These are phyloP conservation scores for Sebastes kiyomatsui DNA, from an alignment of 2,797 vertebrate species.

Conservation along the genomic window DNA sequence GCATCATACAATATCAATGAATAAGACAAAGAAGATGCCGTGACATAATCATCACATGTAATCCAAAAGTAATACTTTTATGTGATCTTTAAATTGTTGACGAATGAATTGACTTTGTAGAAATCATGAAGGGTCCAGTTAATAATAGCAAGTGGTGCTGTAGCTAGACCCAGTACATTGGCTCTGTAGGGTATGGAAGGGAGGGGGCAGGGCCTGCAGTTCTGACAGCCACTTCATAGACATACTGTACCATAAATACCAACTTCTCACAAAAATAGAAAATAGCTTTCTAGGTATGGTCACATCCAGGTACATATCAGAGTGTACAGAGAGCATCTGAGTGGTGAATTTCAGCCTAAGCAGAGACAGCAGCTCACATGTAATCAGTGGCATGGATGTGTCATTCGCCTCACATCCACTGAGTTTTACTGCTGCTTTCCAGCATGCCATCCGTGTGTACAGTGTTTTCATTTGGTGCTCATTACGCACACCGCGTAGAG, in stretches of 20 bases:
- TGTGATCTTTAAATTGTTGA: background rate
- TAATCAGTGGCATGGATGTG: conserved; percentile 41
- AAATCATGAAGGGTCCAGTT: background rate
- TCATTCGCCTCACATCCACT: conserved; percentile 29
- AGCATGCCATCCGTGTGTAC: conserved; percentile 30
- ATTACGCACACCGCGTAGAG: conserved; percentile 44
- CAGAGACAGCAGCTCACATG: conserved; percentile 33
- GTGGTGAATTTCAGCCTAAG: background rate
- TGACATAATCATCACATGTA: too few relatives aligned
- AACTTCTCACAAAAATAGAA: background rate
- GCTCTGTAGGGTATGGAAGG: background rate
- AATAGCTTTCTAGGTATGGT: background rate
- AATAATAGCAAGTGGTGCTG: background rate
- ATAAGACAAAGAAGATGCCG: too few relatives aligned
- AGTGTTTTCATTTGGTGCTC: conserved; percentile 54
- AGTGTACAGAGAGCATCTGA: conserved; percentile 1
- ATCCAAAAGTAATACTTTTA: too few relatives aligned
- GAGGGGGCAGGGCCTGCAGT: background rate
- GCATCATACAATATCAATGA: too few relatives aligned
- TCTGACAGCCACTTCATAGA: background rate
- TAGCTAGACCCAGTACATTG: background rate
- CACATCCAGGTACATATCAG: background rate
- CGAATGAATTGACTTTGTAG: background rate
- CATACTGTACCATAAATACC: background rate
- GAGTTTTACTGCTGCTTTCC: conserved; percentile 29